Conservation (phyloP, 2,888 invertebrate species). For the Oligia fasciuncula region DNA sequence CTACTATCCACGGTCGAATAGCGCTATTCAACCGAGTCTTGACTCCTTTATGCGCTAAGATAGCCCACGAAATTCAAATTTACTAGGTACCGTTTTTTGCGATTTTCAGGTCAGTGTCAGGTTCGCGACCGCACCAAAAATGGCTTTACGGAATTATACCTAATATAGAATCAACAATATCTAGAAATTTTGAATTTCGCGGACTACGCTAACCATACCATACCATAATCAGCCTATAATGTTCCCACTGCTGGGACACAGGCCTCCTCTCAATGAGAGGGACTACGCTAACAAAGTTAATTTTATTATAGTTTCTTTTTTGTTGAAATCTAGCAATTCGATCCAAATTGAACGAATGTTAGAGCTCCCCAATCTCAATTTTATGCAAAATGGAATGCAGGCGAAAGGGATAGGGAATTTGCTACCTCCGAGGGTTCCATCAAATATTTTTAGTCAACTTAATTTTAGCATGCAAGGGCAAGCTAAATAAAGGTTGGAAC, state of each 20-base stretch:
- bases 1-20: slow-evolving; percentile 5
- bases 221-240: too few relatives aligned
- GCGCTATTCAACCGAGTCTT: not conserved
- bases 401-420: slow-evolving; percentile 33
- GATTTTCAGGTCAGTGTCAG: not conserved
- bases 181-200: too few relatives aligned
- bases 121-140: too few relatives aligned
- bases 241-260: too few relatives aligned
- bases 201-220: too few relatives aligned
- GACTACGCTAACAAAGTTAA: not conserved
- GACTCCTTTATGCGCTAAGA: not conserved
- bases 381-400: slow-evolving; percentile 30
- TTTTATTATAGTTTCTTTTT: not conserved
- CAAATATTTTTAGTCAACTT: slow-evolving; percentile 52
- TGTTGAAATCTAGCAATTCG: slow-evolving; percentile 5
- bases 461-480: slow-evolving; percentile 40
- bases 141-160: too few relatives aligned
- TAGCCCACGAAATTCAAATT: not conserved
- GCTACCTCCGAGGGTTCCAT: slow-evolving; percentile 7
- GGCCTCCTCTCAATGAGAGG: too few relatives aligned
- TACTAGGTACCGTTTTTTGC: not conserved
- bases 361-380: slow-evolving; percentile 16
- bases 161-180: too few relatives aligned
- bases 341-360: slow-evolving; percentile 27
- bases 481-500: slow-evolving; percentile 40